Base-by-base conservation (phyloP, 2,113 vertebrate species). In the Phodopus roborovskii region DNA sequence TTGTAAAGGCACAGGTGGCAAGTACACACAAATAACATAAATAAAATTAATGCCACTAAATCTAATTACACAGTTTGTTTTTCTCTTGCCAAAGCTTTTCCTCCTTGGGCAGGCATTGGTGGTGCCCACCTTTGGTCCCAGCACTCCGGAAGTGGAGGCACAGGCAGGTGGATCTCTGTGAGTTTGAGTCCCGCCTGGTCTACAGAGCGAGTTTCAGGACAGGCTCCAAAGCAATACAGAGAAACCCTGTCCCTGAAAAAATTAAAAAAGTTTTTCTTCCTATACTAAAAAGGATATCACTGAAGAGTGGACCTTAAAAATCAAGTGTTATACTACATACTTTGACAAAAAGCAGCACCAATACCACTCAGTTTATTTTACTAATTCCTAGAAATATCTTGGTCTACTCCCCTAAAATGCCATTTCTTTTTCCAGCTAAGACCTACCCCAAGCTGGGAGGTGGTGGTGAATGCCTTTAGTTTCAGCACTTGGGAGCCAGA, bases 271-370 rank as follows among this genome's bases (percentile, higher is more conserved):
- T 50, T 81, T 90, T 88, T 83, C 22, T n/a, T 88, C 92, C 82
- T 95, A 45, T 60, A 84, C 73, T 94, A 74, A 96, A 94, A 95
- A 93, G 74, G 56, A 1, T 85, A n/a, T 79, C 83, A 91, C 24
- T 88, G 15, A 78, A 28, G 48, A 84, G 9, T 39, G 82, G 56
- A 85, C 94, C 60, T 84, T 91, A 70, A 93, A 88, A 11, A 91
- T 45, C 64, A 97, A 73, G 28, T 78, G 42, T 15, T 68, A 13
- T 10, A 45, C 45, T 45, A 45, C 24, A 50, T 53, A 89, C 89
- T 97, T 75, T 73, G 56, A 77, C 42, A 74, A 87, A 48, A 28
- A 94, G 60, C 5, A 90, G 50, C 68, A 94, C n/a, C 82, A 92
- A 71, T 64, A 26, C 30, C 87, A 91, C 39, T 77, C 81, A 71